phyloP scores from a whole-genome alignment of 2,888 invertebrate genomes.

The Torymus auratus region DNA sequence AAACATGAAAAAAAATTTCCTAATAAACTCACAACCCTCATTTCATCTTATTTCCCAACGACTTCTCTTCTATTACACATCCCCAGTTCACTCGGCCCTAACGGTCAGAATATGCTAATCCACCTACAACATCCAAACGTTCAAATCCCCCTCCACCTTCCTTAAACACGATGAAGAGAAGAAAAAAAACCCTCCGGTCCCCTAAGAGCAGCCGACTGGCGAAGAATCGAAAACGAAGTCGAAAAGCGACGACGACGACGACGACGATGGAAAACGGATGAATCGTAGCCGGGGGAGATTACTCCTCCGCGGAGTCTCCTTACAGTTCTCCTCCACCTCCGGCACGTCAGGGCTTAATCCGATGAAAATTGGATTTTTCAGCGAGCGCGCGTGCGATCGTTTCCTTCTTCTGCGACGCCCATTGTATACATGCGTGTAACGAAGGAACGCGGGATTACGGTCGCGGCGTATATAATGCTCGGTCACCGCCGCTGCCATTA shows the following conservation, averaged over 20 bases:
- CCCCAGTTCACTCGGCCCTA: neutral
- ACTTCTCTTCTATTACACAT: no score
- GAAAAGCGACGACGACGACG: neutral
- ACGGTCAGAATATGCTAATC: conserved; percentile 31
- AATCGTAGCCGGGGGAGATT: conserved; percentile 50
- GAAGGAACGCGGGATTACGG: no score
- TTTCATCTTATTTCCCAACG: no score
- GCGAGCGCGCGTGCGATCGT: conserved; percentile 2
- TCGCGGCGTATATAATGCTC: no score
- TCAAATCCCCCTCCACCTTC: no score
- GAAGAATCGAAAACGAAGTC: conserved; percentile 11
- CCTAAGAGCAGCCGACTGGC: neutral
- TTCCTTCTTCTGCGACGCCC: conserved; percentile 3
- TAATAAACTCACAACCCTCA: no score
- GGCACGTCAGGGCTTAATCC: conserved; percentile 54
- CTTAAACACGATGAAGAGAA: neutral
- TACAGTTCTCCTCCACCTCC: conserved; percentile 1
- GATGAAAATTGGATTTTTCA: conserved; percentile 57
- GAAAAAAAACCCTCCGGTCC: neutral
- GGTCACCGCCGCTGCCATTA: no score
- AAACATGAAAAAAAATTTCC: no score
- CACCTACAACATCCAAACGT: neutral
- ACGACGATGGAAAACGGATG: conserved; percentile 45
- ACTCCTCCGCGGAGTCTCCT: conserved; percentile 37
- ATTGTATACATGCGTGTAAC: conserved; percentile 4